Evolutionary conservation across 2,113 vertebrate genomes (phyloP).

Genomic region (Leptobrachium ailaonicum): DNA sequence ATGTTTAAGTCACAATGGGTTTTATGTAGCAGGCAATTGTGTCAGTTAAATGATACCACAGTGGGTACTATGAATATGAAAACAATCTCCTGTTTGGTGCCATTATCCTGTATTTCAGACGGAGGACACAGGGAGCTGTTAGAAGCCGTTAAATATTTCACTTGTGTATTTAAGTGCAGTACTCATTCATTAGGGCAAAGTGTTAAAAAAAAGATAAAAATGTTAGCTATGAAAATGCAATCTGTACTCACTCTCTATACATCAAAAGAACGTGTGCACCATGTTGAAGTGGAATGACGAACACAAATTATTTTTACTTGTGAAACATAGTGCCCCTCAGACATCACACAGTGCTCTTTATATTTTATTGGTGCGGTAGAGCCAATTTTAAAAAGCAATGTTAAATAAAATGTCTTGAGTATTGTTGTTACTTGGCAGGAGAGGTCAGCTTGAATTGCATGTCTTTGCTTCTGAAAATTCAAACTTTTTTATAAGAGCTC

Average conservation of each 20-base stretch:
- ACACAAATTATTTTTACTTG: neutral
- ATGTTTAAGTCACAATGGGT: conserved; percentile 12
- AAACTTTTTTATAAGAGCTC: neutral
- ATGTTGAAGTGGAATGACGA: too few relatives aligned
- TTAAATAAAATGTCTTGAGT: neutral
- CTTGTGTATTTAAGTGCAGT: neutral
- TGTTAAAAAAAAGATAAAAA: too few relatives aligned
- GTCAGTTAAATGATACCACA: neutral
- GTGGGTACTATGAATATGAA: neutral
- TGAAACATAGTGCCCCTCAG: neutral
- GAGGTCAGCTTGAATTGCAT: neutral
- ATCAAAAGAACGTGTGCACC: too few relatives aligned
- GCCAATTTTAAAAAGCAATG: neutral
- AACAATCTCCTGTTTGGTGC: too few relatives aligned
- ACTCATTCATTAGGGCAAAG: neutral
- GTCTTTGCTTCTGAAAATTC: neutral
- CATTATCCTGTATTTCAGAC: neutral
- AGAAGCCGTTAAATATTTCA: neutral
- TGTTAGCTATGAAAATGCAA: too few relatives aligned
- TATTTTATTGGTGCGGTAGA: neutral
- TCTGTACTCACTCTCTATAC: too few relatives aligned
- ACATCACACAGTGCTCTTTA: neutral
- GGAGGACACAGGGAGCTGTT: neutral
- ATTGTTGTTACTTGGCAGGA: neutral
- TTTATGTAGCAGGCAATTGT: conserved; percentile 5